A percentile compares a stretch with the other conserved stretches of the same genome.
Conservation (phyloP, 2,113 vertebrate species). For the Cairina moschata region DNA sequence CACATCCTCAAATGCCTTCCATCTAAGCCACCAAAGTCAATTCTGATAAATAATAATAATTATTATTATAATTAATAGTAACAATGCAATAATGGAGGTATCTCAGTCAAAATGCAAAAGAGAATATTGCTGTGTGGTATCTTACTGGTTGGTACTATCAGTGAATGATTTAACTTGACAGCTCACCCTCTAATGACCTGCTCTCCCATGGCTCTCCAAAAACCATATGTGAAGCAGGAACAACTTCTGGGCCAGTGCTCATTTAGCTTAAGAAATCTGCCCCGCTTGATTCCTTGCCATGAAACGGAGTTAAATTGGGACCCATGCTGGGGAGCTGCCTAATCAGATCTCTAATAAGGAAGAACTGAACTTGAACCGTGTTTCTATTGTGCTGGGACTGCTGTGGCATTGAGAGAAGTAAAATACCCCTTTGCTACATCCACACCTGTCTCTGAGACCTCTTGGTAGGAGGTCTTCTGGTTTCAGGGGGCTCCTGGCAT, state of each 20-base stretch:
- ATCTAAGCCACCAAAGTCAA: not conserved
- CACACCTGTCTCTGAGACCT: not conserved
- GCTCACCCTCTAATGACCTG: slow-evolving; percentile 66
- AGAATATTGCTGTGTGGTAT: not conserved
- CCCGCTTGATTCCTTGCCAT: not conserved
- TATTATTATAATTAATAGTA: too few species aligned
- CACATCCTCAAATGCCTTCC: not conserved
- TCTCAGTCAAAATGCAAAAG: not conserved
- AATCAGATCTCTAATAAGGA: slow-evolving; percentile 39
- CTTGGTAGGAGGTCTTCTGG: not conserved
- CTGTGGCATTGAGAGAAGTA: not conserved
- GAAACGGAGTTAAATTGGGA: slow-evolving; percentile 50
- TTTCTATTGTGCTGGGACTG: not conserved
- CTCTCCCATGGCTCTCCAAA: slow-evolving; percentile 58
- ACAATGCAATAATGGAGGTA: not conserved
- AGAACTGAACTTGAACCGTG: slow-evolving; percentile 28
- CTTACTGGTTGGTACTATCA: not conserved
- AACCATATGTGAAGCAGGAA: not conserved
- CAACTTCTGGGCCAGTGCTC: slow-evolving; percentile 58
- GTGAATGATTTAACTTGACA: slow-evolving; percentile 53
- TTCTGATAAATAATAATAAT: not conserved
- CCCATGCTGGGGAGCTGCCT: slow-evolving; percentile 58
- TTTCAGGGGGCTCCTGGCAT: not conserved
- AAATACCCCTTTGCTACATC: not conserved
- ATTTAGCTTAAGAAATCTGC: slow-evolving; percentile 25